Base-by-base conservation (phyloP, 2,797 vertebrate species). In the Sardinella longiceps region DNA sequence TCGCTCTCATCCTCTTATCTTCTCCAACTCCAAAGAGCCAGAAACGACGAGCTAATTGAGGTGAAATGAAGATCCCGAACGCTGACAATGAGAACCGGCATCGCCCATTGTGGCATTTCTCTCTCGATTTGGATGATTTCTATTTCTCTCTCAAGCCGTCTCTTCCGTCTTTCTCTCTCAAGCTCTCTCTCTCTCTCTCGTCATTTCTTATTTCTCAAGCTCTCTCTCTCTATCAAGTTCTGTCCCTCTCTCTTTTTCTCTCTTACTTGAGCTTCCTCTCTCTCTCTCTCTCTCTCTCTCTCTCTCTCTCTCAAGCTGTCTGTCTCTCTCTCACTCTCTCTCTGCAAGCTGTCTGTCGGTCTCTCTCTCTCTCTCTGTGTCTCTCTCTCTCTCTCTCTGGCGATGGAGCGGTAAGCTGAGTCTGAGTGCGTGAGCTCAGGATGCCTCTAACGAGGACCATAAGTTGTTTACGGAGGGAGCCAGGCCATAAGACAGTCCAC, bases 41-140 rank as follows among this genome's bases (percentile, higher is more conserved):
- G 84, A 89, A 84, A 66, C 18, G 37, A 81, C 3, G 11, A 30
- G 82, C 33, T 89, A 88, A 90, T 87, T 88, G 85, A 90, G 86
- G 90, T 89, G 84, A 88, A 89, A 87, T 82, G 23, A 86, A 88
- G 87, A 88, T 80, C 39, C 18, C 0, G 0, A 51, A 84, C 83
- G 88, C 88, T 85, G 87, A 87, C 66, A 80, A 87, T 88, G 80
- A 83, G 51, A 85, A 83, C 66, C 15, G 7, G 58, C 39, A 77
- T n/a, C 86, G 37, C 50, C 18, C 86, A 25, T 37, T 7, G 37
- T 43, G 15, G 9, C 5, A 20, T 77, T 77, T 77, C 70, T 77
- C 30, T 30, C 70, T 77, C 10, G 14, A 43, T 77, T 74, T 39
- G 85, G 28, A 20, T 5, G 0, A 33, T 86, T 86, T 89, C 86